phyloP scores from a whole-genome alignment of 2,113 vertebrate genomes.

The Ochotona curzoniae region DNA sequence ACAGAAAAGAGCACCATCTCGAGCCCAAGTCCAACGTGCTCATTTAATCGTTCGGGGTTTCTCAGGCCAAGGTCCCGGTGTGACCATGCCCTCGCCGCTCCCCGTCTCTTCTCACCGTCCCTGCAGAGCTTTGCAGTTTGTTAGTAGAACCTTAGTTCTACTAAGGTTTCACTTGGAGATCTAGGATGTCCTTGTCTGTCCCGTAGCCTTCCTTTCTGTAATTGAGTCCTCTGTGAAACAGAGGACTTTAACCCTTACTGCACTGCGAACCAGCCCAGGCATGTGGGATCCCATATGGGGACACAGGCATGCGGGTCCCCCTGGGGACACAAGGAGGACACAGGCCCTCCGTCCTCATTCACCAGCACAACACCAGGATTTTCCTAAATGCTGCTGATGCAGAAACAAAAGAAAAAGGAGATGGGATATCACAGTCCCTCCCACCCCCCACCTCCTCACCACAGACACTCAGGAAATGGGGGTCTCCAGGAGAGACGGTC shows the following conservation, averaged over 20 bases:
- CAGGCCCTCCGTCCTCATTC: fast-evolving
- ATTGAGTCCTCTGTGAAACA: not conserved
- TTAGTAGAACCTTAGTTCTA: too few species aligned
- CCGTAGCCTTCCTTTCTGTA: not conserved
- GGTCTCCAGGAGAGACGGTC: not conserved
- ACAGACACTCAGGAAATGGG: too few species aligned
- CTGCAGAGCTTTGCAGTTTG: not conserved
- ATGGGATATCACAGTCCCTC: fast-evolving
- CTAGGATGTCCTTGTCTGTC: not conserved
- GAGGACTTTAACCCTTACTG: not conserved
- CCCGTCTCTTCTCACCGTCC: fast-evolving
- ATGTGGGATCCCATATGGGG: not conserved
- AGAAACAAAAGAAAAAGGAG: not conserved
- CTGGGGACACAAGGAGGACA: not conserved
- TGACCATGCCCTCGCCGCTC: not conserved
- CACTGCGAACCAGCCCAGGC: not conserved
- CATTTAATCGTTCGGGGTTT: not conserved
- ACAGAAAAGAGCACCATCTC: not conserved
- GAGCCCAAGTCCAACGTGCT: too few species aligned
- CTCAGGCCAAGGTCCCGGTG: not conserved
- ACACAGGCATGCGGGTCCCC: too few species aligned
- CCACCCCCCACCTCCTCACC: not conserved
- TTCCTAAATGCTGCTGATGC: not conserved
- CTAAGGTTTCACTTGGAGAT: constrained; percentile 12
- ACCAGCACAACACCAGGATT: not conserved